Conservation (phyloP, 2,797 vertebrate genomes). For the Lutjanus campechanus region DNA sequence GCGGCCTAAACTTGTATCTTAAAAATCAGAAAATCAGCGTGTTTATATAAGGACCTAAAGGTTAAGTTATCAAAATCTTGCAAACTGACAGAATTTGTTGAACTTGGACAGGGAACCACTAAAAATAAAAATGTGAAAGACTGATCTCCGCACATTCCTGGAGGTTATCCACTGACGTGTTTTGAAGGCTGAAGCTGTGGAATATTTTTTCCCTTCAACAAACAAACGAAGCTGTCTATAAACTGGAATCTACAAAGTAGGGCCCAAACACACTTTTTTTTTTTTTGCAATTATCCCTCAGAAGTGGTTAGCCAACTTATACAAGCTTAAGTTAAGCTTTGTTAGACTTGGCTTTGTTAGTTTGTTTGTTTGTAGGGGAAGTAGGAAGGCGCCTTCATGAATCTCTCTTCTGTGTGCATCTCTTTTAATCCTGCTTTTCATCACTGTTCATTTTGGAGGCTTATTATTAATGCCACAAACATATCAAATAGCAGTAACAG, state of each 20-base stretch:
- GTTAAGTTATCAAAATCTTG: background rate
- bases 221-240: slow-evolving; percentile 2
- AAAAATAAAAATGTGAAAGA: background rate
- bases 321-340: too few species aligned
- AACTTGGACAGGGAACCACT: background rate
- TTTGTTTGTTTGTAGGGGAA: too few species aligned
- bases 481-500: too few species aligned
- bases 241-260: slow-evolving; percentile 8
- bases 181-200: slow-evolving; percentile 2
- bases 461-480: too few species aligned
- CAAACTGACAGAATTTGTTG: background rate
- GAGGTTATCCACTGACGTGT: background rate
- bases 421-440: too few species aligned
- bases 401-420: too few species aligned
- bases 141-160: background rate
- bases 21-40: background rate
- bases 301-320: too few species aligned
- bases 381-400: too few species aligned
- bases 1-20: background rate
- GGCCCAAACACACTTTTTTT: too few species aligned
- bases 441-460: too few species aligned
- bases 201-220: background rate
- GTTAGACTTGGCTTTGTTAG: too few species aligned
- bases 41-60: background rate
- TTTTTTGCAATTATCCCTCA: too few species aligned